A percentile compares a stretch with the other conserved stretches of the same genome.
phyloP scores from a whole-genome alignment of 1,140 invertebrate species.

The Cotesia chilonis region DNA sequence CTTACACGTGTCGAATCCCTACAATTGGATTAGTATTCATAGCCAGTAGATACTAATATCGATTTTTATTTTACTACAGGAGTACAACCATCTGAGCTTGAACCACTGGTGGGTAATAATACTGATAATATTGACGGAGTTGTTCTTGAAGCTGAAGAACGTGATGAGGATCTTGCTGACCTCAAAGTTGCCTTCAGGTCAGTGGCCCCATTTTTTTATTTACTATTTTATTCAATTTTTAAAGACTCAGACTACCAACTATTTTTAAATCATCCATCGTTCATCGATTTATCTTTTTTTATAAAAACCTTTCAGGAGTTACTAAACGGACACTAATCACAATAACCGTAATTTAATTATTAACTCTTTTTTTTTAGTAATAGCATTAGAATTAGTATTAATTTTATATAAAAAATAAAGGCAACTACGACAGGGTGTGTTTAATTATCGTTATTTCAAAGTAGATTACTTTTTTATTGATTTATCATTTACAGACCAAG shows the following conservation, averaged over 20 bases:
- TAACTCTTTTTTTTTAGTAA: neutral
- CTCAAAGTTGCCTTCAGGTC: constrained; percentile 62
- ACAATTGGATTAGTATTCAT: constrained; percentile 31
- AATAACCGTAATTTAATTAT: too few relatives aligned
- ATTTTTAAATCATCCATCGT: too few relatives aligned
- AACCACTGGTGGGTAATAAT: constrained; percentile 79
- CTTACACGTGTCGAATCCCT: constrained; percentile 17
- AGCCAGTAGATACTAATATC: constrained; percentile 22
- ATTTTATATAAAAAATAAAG: constrained; percentile 46
- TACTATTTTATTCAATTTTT: neutral
- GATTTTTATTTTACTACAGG: constrained; percentile 44
- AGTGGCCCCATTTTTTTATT: constrained; percentile 40
- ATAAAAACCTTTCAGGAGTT: neutral
- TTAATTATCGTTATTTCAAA: constrained; percentile 13
- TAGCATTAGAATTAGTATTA: neutral
- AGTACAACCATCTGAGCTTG: constrained; percentile 72
- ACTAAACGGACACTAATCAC: too few relatives aligned
- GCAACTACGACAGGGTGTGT: constrained; percentile 55
- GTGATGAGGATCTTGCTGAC: constrained; percentile 55
- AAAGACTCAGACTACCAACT: neutral
- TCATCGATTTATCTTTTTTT: neutral
- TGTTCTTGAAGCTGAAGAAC: constrained; percentile 68
- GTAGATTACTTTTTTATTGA: constrained; percentile 5
- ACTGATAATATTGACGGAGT: constrained; percentile 68
- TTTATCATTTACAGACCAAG: constrained; percentile 59